phyloP scores from a whole-genome alignment of 2,888 invertebrate genomes.

The Tetranychus truncatus region DNA sequence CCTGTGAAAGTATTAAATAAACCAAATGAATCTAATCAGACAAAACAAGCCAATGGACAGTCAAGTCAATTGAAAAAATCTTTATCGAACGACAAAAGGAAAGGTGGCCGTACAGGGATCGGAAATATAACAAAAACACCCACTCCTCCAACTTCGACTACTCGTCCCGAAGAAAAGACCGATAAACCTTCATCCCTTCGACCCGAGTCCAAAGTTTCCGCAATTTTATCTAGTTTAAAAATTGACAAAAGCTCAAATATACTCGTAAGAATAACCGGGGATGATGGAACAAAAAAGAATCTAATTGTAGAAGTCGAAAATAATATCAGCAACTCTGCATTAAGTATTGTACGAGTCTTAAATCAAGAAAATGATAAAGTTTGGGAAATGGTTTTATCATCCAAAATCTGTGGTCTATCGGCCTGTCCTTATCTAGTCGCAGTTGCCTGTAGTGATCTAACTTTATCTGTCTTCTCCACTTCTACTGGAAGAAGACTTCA shows the following conservation, averaged over 20 bases:
- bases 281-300: neutral
- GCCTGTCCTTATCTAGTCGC: slow-evolving; percentile 29
- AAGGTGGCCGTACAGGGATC: neutral
- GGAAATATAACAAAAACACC: neutral
- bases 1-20: neutral
- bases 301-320: slow-evolving; percentile 31
- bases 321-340: slow-evolving; percentile 27
- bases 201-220: neutral
- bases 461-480: slow-evolving; percentile 44
- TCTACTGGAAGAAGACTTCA: slow-evolving; percentile 35
- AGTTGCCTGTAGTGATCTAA: slow-evolving; percentile 48
- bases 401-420: slow-evolving; percentile 29
- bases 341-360: slow-evolving; percentile 11
- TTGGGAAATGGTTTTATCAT: slow-evolving; percentile 32
- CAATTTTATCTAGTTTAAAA: neutral
- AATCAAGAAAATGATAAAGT: slow-evolving; percentile 18
- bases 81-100: neutral
- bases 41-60: neutral
- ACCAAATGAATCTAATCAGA: neutral
- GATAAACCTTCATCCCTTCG: neutral
- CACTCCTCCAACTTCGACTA: neutral
- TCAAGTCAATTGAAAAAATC: neutral
- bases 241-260: slow-evolving; percentile 5
- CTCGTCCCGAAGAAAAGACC: neutral
- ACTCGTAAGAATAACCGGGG: neutral